Conservation (phyloP, 92 coral and sea anemone species). For the Bergia sp. region DNA sequence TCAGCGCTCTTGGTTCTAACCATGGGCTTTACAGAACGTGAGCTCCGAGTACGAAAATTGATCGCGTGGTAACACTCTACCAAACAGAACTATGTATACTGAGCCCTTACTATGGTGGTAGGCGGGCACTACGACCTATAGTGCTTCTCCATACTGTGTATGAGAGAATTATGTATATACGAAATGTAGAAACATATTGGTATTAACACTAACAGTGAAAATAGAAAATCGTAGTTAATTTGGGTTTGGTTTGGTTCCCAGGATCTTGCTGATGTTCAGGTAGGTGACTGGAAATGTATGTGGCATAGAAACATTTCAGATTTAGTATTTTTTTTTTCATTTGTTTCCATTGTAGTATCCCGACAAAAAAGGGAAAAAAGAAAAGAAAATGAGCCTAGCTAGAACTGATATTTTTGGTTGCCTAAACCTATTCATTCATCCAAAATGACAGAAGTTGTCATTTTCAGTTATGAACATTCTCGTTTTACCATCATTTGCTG, state of each 20-base stretch:
- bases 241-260: background rate
- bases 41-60: background rate
- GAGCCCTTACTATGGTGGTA: conserved; percentile 7
- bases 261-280: background rate
- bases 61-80: background rate
- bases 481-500: background rate
- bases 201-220: background rate
- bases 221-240: background rate
- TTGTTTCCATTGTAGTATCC: background rate
- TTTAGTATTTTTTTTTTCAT: background rate
- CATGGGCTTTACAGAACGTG: background rate
- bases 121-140: conserved; percentile 41
- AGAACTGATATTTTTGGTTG: background rate
- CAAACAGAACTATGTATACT: background rate
- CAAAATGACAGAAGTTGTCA: background rate
- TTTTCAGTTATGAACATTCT: background rate
- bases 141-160: conserved; percentile 3
- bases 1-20: too few relatives aligned
- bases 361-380: background rate
- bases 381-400: background rate
- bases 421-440: background rate
- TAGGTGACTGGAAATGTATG: background rate
- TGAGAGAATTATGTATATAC: conserved; percentile 9
- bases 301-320: background rate
- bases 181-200: conserved; percentile 4